Base-by-base conservation (phyloP, 92 coral and sea anemone genomes). In the Virgularia gustaviana region DNA sequence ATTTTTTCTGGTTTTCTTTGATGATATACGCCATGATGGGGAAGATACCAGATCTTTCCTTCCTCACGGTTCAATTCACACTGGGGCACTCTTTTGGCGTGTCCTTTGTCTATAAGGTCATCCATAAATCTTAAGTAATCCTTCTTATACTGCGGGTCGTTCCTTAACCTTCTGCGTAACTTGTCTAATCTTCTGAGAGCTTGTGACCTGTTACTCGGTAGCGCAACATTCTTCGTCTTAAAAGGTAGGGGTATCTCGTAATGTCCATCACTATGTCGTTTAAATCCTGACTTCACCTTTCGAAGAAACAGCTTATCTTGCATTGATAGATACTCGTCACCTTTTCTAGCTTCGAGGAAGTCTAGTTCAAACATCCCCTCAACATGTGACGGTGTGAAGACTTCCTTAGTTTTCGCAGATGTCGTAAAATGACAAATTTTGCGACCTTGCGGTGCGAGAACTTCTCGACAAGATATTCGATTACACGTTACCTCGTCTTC, bases 21-120 rank as follows among this genome's bases (percentile, higher is more conserved):
- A 20, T 82, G 77, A 34, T 76, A 82, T 12, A 82, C 72, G 0
- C 73, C 78, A 53, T 82, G 82, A 53, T 81, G 86, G 3, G 86
- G 82, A 9, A 81, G 47, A 45, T 56, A 81, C 86, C 86, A 81
- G 2, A 83, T 60, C 65, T 65, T 68, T 6, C 87, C 68, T 30
- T 71, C 82, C 22, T 37, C 33, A 37, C 83, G 60, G 9, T 37
- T 28, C 16, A 71, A 30, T 39, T 57, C 39, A 25, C 34, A 68
- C 25, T 36, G 43, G 20, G 87, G 87, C 16, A 78, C 71, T 60
- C 66, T 75, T 18, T 70, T 71, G n/a, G 85, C 85, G 35, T 52
- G 67, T 35, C 76, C 81, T 63, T 55, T 79, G n/a, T 57, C 51
- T 32, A 83, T 78, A 11, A 78, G 56, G 0, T 72, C 65, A 32